Conservation (phyloP, 2,113 vertebrate genomes). For the Corythoichthys intestinalis region DNA sequence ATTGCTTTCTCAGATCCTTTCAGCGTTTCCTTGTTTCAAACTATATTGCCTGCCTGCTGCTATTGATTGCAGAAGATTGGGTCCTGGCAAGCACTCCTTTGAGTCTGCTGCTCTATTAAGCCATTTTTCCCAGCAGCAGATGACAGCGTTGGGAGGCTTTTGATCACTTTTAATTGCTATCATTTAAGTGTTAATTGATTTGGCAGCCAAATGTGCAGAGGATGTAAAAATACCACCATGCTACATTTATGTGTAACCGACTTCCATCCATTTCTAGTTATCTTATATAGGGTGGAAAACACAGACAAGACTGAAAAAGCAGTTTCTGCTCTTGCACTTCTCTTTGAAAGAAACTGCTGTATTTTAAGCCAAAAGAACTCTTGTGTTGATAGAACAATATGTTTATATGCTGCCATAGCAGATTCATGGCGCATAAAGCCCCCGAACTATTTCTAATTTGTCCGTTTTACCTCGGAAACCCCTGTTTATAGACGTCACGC, state of each 20-base stretch:
- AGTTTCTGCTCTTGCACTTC: too few species aligned
- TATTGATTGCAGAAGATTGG: slow-evolving; percentile 81
- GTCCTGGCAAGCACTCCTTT: slow-evolving; percentile 75
- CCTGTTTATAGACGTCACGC: too few species aligned
- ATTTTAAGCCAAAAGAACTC: too few species aligned
- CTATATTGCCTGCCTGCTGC: slow-evolving; percentile 72
- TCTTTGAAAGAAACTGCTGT: too few species aligned
- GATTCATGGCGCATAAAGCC: too few species aligned
- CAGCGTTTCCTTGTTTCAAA: slow-evolving; percentile 73
- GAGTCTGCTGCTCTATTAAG: slow-evolving; percentile 84
- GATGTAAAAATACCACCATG: neutral
- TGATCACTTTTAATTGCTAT: slow-evolving; percentile 79
- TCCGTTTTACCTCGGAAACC: too few species aligned
- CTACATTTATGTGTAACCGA: neutral
- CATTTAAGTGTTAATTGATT: slow-evolving; percentile 87
- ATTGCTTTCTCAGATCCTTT: slow-evolving; percentile 60
- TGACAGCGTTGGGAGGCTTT: slow-evolving; percentile 82
- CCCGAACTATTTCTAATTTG: too few species aligned
- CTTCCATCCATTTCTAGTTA: neutral
- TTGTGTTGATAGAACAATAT: too few species aligned
- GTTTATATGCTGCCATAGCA: too few species aligned
- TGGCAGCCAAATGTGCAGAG: slow-evolving; percentile 50
- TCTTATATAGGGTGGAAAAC: too few species aligned
- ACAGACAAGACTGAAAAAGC: too few species aligned
- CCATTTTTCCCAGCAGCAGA: slow-evolving; percentile 82